Percentiles rank a stretch among this genome's conserved stretches.
These are phyloP conservation scores for Astropecten irregularis DNA, from an alignment of 53 echinoderm and acorn worm genomes.

Conservation along the genomic window DNA sequence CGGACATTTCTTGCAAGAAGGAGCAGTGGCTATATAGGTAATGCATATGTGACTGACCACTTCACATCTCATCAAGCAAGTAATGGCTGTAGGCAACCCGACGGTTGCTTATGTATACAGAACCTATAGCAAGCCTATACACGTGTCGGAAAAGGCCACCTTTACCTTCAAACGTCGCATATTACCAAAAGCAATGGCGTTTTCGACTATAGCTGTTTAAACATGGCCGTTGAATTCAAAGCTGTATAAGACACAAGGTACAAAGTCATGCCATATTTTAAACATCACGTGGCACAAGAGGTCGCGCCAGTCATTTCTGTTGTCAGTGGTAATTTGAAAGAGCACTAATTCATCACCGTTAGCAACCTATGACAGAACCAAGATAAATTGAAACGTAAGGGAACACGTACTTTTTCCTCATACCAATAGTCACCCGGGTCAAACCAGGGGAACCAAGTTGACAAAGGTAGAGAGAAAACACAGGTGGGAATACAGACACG, in stretches of 20 bases:
- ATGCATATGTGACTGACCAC: too few relatives aligned
- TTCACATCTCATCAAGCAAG: too few relatives aligned
- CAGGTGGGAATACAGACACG: too few relatives aligned
- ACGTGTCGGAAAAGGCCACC: too few relatives aligned
- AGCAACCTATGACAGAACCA: background rate
- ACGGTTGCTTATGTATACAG: too few relatives aligned
- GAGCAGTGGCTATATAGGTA: too few relatives aligned
- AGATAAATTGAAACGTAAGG: background rate
- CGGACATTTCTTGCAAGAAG: too few relatives aligned
- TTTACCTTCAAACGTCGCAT: background rate
- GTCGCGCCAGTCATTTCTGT: constrained; percentile 46
- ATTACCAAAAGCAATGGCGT: background rate
- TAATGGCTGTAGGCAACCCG: too few relatives aligned
- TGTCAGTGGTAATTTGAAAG: constrained; percentile 11
- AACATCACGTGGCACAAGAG: constrained; percentile 37
- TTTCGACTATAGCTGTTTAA: constrained; percentile 39
- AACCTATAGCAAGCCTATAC: too few relatives aligned
- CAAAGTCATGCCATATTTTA: constrained; percentile 58
- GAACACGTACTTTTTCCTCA: constrained; percentile 3
- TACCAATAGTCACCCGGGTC: background rate
- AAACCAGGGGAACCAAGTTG: background rate
- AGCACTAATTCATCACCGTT: constrained; percentile 25
- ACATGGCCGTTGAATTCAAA: constrained; percentile 27
- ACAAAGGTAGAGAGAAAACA: background rate
- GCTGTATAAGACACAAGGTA: constrained; percentile 23